Evolutionary conservation across 35 echinoderm and acorn worm species (phyloP).

Genomic region (Stichopus chloronotus): DNA sequence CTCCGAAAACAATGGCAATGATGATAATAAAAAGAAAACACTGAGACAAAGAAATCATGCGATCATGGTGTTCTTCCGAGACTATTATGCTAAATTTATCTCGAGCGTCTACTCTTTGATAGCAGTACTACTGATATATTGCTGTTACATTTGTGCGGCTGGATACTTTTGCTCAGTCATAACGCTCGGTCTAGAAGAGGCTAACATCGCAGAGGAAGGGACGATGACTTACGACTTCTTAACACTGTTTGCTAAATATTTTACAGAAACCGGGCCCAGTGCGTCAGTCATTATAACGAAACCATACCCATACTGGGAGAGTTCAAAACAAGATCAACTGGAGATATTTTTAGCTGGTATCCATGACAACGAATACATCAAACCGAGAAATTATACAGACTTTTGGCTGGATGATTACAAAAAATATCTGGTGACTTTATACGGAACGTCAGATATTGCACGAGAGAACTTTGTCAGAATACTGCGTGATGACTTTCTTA

Average conservation of each 20-base stretch:
- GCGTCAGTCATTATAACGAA: slow-evolving; percentile 50
- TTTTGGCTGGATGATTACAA: slow-evolving; percentile 82
- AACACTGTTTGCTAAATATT: slow-evolving; percentile 42
- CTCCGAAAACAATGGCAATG: slow-evolving; percentile 61
- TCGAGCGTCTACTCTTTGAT: slow-evolving; percentile 53
- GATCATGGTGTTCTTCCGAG: slow-evolving; percentile 73
- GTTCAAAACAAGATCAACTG: slow-evolving; percentile 30
- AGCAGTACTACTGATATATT: slow-evolving; percentile 33
- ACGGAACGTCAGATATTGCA: background rate
- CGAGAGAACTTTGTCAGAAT: slow-evolving; percentile 51
- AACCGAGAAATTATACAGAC: slow-evolving; percentile 63
- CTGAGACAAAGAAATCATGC: slow-evolving; percentile 52
- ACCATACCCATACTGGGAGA: slow-evolving; percentile 65
- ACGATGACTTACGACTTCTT: slow-evolving; percentile 52
- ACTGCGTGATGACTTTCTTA: slow-evolving; percentile 67
- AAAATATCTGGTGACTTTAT: slow-evolving; percentile 50
- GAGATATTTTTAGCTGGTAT: slow-evolving; percentile 45
- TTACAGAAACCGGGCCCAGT: slow-evolving; percentile 47
- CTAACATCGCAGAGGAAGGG: slow-evolving; percentile 37
- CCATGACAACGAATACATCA: slow-evolving; percentile 47
- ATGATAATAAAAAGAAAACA: background rate
- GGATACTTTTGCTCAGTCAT: slow-evolving; percentile 37
- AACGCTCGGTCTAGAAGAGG: slow-evolving; percentile 36
- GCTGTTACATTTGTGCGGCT: slow-evolving; percentile 42
- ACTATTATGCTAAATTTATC: slow-evolving; percentile 80